These are phyloP conservation scores for Sus scrofa DNA, from an alignment of 2,113 vertebrate species.

Conservation along the genomic window T2T-Sscrofa CM000812.6:40704001-40704500, in stretches of 20 bases:
- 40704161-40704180: background rate
- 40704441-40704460: background rate
- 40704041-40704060: no score
- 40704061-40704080: background rate
- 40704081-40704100: background rate
- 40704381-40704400: background rate
- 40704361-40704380: background rate
- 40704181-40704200: background rate
- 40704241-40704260: background rate
- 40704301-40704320: background rate
- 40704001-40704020: background rate
- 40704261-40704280: background rate
- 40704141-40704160: background rate
- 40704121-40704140: background rate
- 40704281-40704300: background rate
- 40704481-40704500: background rate
- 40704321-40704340: background rate
- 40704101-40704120: background rate
- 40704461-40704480: background rate
- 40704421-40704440: background rate
- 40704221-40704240: background rate
- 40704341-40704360: background rate
- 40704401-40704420: background rate
- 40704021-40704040: background rate
- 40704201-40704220: background rate